Evolutionary conservation across 2,888 invertebrate species (phyloP), one percentile per base, ranked within the genome.

Genomic region (Eupeodes luniger): DNA sequence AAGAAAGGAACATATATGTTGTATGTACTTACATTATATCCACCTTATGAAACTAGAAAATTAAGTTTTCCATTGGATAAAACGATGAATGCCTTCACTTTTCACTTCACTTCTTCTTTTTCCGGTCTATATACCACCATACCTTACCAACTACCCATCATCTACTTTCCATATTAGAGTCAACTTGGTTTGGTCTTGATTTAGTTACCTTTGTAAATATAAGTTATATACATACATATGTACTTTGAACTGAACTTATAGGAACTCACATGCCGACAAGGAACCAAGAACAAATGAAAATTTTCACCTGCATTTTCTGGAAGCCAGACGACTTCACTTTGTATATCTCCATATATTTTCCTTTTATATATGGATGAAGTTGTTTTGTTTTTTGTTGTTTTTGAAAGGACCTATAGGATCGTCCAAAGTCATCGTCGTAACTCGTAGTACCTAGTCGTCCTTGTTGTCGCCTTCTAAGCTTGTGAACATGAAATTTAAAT

Each of bases 241-340:
- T 81, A 81, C 27, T 27, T 2, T 81, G 76, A 64, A 72, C 85
- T 78, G 34, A 75, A 78, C 69, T 81, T 11, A 27, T 11, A 27
- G 27, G 5, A 62, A 57, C 64, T 74, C 77, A 78, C 77, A 77
- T 66, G 44, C 57, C 77, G 67, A 75, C 81, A 9, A 16, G 44
- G 5, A 75, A 77, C 72, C 77, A 16, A 55, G 7, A 75, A 77
- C 72, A 81, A 81, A 75, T 61, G 74, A 85, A 85, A 62, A 75
- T 81, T 81, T 84, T 78, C 88, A 85, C 88, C 88, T 88, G 88
- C 62, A 84, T 78, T 84, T 84, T 67, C 74, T 49, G 14, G 72
- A 72, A 74, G 47, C 40, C 64, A 84, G 79, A 66, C 72, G 16
- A 49, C 55, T 44, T 55, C 11, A 69, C 36, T n/a, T 1, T 72